Evolutionary conservation across 1,140 invertebrate genomes (phyloP), one percentile per base, ranked within the genome.

Genomic region (Polyergus mexicanus): DNA sequence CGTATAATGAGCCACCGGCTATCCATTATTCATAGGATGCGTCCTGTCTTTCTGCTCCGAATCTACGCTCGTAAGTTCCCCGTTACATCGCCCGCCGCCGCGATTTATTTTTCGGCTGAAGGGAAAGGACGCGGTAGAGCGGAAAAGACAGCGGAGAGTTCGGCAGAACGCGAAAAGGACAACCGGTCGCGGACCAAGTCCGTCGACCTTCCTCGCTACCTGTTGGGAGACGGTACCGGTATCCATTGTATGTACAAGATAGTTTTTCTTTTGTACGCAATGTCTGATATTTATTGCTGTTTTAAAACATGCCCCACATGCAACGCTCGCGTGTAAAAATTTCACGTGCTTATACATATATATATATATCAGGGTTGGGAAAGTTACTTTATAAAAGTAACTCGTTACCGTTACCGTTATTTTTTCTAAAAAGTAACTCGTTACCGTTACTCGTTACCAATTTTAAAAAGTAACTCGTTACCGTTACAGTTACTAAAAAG

Each of bases 21-120:
- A 93, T 94, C 92, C 93, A 94, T 93, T 94, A 94, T 94, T 94
- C 93, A 94, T 94, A 92, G 92, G 89, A 92, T 92, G 89, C 89
- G 89, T 91, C 92, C 92, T 92, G 93, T 92, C 92, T 88, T 87
- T 91, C 90, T 90, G 92, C 91, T 93, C 92, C 91, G 89, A 93
- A 93, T 93, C 91, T 91, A 91, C 72, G 86, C 86, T 91, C 90
- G 89, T 92, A 92, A 92, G 66, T 92, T 92, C 84, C 66, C 87
- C 83, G 89, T 89, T 92, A 91, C 92, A 92, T 92, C 89, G 92
- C 77, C 66, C 86, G 86, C 90, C 83, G 54, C 38, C 62, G 66
- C 88, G 80, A 91, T 91, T 91, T 92, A 92, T 92, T 92, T 92
- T 92, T 89, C 84, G 89, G 83, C 32, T 28, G 84, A 51, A 63